Evolutionary conservation across 2,113 vertebrate genomes (phyloP), one percentile per base, ranked within the genome.

Genomic region (Pterocles gutturalis): DNA sequence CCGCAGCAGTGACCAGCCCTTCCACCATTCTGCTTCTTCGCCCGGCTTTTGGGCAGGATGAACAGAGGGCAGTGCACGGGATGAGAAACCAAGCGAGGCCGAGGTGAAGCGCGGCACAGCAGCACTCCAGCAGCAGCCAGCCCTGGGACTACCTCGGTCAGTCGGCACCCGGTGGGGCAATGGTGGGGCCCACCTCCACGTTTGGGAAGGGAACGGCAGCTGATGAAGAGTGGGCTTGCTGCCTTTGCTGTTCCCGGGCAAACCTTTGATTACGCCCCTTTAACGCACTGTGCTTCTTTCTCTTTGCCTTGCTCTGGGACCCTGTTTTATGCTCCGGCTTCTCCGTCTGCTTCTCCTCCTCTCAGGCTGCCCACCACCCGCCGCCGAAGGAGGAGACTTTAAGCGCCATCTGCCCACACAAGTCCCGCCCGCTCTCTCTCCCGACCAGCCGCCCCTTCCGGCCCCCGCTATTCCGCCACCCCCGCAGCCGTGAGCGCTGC

Each of bases 41-140:
- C 57, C 26, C 46, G 29, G 33, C 3, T 2, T 51, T 84, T 2
- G 58, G 57, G 34, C 51, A 80, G 83, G 25, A 80, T 19, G 10
- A 41, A 48, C 29, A 20, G 21, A 34, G n/a, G 16, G 28, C 55
- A 41, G 69, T 0, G 2, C 26, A 10, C 11, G 14, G 76, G 17
- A 25, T 26, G 64, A 69, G 36, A 4, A 31, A 11, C 1, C 0
- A 4, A 8, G 29, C 0, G 4, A 58, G 64, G 36, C 4, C 17
- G 28, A 41, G 36, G 38, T 45, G 51, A 13, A 46, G 36, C 8
- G 43, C 29, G 0, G 3, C 1, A 2, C 38, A 31, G 46, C 86
- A 26, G 51, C 18, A 8, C 11, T 13, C 4, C 3, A 12, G 31
- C 55, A 46, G 66, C 62, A 43, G 38, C 25, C 3, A 15, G 16